Percentiles rank a stretch among this genome's conserved stretches.
These are phyloP conservation scores for Cavia porcellus DNA, from an alignment of 2,113 vertebrate genomes.

Conservation along the genomic window DNA sequence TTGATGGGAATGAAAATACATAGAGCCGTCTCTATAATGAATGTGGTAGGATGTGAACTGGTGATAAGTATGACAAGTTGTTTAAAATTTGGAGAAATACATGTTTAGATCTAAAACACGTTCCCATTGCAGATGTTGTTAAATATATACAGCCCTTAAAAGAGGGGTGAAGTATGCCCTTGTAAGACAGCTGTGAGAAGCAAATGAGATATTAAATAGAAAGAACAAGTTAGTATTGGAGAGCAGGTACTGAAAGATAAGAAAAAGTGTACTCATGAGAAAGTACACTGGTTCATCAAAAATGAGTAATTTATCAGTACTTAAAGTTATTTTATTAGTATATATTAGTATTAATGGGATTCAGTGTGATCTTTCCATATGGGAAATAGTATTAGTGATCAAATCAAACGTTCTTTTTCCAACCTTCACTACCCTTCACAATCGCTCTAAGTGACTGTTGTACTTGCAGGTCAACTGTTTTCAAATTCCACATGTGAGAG, in stretches of 20 bases:
- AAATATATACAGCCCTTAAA: background rate
- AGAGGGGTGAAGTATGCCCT: background rate
- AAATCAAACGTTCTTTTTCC: background rate
- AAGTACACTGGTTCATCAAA: background rate
- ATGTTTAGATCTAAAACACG: background rate
- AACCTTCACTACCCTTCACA: rapidly evolving
- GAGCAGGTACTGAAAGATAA: background rate
- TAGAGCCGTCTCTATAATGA: background rate
- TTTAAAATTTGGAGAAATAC: background rate
- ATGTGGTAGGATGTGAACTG: background rate
- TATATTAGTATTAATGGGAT: too few relatives aligned
- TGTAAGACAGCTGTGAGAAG: background rate
- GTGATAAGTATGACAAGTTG: background rate
- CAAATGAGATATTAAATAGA: background rate
- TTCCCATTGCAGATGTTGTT: background rate
- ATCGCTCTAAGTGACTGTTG: background rate
- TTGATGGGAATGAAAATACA: background rate
- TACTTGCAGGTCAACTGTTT: background rate
- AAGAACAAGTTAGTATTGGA: background rate
- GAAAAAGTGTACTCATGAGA: background rate
- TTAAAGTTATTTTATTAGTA: background rate
- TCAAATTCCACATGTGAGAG: background rate
- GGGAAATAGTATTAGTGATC: too few relatives aligned
- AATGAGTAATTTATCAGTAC: background rate
- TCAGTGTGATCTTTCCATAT: background rate